Percentiles rank a stretch among this genome's conserved stretches.
phyloP scores from a whole-genome alignment of 2,113 vertebrate genomes.

The Buteo buteo region DNA sequence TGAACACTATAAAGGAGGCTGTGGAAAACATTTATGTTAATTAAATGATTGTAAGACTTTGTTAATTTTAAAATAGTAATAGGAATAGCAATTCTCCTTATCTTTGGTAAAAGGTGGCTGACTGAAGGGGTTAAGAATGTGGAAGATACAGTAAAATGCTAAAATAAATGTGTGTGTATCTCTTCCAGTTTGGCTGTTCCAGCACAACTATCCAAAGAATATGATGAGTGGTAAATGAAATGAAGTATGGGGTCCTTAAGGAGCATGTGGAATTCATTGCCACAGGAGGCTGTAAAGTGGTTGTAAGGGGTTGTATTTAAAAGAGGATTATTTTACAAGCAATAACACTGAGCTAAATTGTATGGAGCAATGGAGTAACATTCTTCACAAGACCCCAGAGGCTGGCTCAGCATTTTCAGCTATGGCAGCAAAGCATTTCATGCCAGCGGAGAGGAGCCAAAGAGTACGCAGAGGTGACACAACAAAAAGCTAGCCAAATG shows the following conservation, averaged over 20 bases:
- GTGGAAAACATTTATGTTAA: background rate
- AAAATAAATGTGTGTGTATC: background rate
- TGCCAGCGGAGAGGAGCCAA: background rate
- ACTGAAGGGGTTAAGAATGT: background rate
- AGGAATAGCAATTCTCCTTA: background rate
- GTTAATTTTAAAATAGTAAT: background rate
- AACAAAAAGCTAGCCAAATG: background rate
- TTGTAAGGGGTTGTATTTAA: constrained; percentile 48
- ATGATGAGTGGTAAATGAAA: constrained; percentile 39
- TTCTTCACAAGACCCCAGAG: constrained; percentile 48
- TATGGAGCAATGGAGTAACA: background rate
- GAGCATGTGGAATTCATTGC: constrained; percentile 49
- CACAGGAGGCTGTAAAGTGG: constrained; percentile 21
- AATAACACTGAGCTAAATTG: constrained; percentile 41
- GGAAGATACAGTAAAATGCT: background rate
- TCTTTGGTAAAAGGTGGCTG: background rate
- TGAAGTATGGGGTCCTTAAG: background rate
- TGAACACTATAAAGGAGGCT: background rate
- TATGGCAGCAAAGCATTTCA: background rate
- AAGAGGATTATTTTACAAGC: constrained; percentile 63
- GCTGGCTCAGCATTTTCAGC: constrained; percentile 40
- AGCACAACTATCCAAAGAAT: background rate
- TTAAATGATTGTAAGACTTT: background rate
- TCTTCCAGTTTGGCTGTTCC: background rate
- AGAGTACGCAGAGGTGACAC: background rate